These are phyloP conservation scores for Battus philenor DNA, from an alignment of 1,140 invertebrate genomes.

Conservation along the genomic window DNA sequence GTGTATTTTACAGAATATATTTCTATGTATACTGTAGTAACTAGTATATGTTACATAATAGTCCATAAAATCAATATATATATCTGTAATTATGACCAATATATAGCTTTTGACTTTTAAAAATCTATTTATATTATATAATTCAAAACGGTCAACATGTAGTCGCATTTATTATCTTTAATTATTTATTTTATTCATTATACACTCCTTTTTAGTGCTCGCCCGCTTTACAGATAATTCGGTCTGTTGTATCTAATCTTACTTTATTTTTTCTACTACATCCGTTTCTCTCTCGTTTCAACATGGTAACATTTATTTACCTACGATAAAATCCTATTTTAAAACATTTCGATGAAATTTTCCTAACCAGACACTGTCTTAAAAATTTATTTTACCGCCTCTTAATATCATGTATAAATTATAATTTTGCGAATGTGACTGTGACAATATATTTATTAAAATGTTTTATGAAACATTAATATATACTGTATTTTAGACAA, in stretches of 20 bases:
- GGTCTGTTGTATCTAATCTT: no score
- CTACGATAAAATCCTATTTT: no score
- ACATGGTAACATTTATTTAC: no score
- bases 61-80: neutral
- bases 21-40: slow-evolving; percentile 13
- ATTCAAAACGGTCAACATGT: neutral
- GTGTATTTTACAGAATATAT: slow-evolving; percentile 3
- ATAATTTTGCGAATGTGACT: slow-evolving; percentile 45
- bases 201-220: neutral
- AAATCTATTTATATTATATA: no score
- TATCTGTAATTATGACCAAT: neutral
- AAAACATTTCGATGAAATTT: no score
- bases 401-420: slow-evolving; percentile 22
- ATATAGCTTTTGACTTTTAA: neutral
- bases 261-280: no score
- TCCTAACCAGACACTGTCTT: no score
- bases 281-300: no score
- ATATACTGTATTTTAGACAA: slow-evolving; percentile 8
- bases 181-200: neutral
- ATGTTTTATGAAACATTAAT: slow-evolving; percentile 8
- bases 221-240: no score
- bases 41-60: neutral
- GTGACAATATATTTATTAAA: slow-evolving; percentile 49
- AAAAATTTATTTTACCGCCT: slow-evolving; percentile 1
- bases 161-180: neutral